Conservation (phyloP, 1,140 invertebrate species). For the Oryctes rhinoceros region DNA sequence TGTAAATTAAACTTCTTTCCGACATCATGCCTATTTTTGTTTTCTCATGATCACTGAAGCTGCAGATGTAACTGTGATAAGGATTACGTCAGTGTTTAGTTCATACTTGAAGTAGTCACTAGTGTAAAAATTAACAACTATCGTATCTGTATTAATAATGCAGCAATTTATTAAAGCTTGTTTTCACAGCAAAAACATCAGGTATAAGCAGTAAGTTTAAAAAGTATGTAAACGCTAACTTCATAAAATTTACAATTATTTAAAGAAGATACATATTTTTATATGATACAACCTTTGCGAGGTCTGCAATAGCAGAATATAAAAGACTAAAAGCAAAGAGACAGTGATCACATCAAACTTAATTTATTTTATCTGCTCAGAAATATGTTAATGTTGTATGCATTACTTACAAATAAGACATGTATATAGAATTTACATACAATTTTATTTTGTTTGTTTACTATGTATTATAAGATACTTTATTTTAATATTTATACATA, state of each 20-base stretch:
- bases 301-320: constrained; percentile 1
- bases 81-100: constrained; percentile 24
- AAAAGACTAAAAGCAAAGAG: constrained; percentile 26
- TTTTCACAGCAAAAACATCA: neutral
- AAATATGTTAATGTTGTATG: constrained; percentile 28
- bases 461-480: constrained; percentile 23
- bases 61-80: constrained; percentile 30
- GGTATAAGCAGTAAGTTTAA: constrained; percentile 17
- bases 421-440: constrained; percentile 34
- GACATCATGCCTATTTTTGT: no score
- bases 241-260: constrained; percentile 11
- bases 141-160: neutral
- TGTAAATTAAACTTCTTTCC: no score
- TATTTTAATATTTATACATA: constrained; percentile 39
- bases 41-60: neutral
- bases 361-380: constrained; percentile 19
- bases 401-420: constrained; percentile 1
- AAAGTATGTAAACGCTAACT: constrained; percentile 5
- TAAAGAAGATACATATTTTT: constrained; percentile 35
- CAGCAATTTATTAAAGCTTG: neutral
- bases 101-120: neutral
- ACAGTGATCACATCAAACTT: constrained; percentile 5
- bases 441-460: constrained; percentile 30
- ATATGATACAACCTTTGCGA: neutral
- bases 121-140: neutral